Evolutionary conservation across 2,888 invertebrate genomes (phyloP).

Genomic region (Spodoptera picta): DNA sequence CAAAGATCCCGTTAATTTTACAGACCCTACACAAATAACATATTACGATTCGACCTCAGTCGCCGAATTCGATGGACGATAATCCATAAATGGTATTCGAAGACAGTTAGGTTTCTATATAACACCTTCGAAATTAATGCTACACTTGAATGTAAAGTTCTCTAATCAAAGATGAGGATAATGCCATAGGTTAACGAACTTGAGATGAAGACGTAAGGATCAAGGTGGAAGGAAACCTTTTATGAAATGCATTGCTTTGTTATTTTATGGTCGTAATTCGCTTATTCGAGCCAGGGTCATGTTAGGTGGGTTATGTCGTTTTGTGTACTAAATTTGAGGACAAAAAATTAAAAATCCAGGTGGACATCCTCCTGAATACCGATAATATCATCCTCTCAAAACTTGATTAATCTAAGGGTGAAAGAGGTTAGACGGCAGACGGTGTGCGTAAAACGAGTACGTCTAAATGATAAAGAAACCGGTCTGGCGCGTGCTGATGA

Average conservation of each 20-base stretch:
- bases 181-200: constrained; percentile 24
- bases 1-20: constrained; percentile 80
- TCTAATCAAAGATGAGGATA: constrained; percentile 13
- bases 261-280: too few species aligned
- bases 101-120: constrained; percentile 58
- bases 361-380: constrained; percentile 17
- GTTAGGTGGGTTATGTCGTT: too few species aligned
- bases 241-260: neutral
- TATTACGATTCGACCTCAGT: constrained; percentile 77
- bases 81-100: constrained; percentile 67
- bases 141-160: constrained; percentile 19
- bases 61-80: constrained; percentile 68
- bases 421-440: constrained; percentile 35
- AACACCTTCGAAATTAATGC: constrained; percentile 26
- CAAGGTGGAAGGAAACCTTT: neutral
- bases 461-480: constrained; percentile 41
- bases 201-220: neutral
- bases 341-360: constrained; percentile 1
- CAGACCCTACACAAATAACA: constrained; percentile 71
- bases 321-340: too few species aligned
- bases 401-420: constrained; percentile 41
- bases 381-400: constrained; percentile 30
- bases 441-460: constrained; percentile 35
- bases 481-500: constrained; percentile 51
- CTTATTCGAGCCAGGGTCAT: too few species aligned